These are phyloP conservation scores for Dromiciops gliroides DNA, from an alignment of 2,113 vertebrate genomes.

Conservation along the genomic window DNA sequence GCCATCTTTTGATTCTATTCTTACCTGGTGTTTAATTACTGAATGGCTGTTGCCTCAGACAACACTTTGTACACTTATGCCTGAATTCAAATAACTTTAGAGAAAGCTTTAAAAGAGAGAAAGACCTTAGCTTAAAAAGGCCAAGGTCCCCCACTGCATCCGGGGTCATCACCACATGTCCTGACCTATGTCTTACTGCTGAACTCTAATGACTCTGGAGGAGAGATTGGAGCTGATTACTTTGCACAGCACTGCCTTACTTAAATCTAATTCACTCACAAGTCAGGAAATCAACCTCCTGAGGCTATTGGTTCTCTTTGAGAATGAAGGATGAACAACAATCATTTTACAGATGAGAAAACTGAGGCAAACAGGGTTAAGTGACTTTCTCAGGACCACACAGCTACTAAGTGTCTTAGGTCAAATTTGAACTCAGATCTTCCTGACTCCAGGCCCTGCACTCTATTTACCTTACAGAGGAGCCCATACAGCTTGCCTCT, in stretches of 20 bases:
- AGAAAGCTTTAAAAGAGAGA: no score
- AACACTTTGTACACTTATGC: no score
- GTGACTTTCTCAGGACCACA: background rate
- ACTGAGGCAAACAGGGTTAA: background rate
- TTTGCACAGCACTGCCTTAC: background rate
- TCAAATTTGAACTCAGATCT: background rate
- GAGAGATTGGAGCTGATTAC: background rate
- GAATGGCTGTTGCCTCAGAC: background rate
- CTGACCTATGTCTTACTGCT: background rate
- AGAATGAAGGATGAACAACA: background rate
- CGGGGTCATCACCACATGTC: background rate
- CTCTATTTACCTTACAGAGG: background rate
- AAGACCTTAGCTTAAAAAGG: background rate
- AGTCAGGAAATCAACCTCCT: background rate
- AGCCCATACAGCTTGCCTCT: background rate
- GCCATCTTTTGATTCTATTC: background rate
- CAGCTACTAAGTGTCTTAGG: background rate
- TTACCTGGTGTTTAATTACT: background rate
- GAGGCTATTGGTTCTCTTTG: background rate
- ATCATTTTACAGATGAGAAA: background rate
- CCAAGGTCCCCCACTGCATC: background rate
- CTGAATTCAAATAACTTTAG: no score
- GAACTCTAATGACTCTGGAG: background rate
- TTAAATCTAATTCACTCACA: background rate
- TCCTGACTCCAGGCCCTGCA: background rate